Percentiles rank a stretch among this genome's conserved stretches.
phyloP scores from a whole-genome alignment of 92 coral and sea anemone genomes.

The Porites rus region DNA sequence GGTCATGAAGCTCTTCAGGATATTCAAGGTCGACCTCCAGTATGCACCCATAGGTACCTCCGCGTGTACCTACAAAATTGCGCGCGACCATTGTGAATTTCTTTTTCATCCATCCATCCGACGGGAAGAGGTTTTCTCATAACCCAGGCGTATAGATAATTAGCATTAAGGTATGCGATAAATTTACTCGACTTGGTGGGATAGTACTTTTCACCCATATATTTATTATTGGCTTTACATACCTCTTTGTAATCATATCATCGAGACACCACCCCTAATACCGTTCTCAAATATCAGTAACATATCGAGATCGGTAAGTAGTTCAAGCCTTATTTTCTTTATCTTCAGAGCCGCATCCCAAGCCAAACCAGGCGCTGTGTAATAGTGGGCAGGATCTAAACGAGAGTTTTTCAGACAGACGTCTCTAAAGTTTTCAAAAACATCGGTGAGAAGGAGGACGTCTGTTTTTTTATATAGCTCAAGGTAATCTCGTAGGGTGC shows the following conservation, averaged over 20 bases:
- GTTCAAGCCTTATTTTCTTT: constrained; percentile 20
- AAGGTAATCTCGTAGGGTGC: constrained; percentile 33
- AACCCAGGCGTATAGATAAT: constrained; percentile 46
- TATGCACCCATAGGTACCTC: constrained; percentile 23
- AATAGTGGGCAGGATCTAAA: constrained; percentile 38
- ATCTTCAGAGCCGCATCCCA: constrained; percentile 44
- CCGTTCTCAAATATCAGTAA: constrained; percentile 43
- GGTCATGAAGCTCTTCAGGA: constrained; percentile 24
- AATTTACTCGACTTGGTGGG: neutral
- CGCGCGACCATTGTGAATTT: neutral
- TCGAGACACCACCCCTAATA: constrained; percentile 44
- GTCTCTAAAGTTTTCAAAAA: constrained; percentile 9
- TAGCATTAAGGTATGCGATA: constrained; percentile 12
- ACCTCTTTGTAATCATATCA: neutral
- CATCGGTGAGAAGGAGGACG: constrained; percentile 9
- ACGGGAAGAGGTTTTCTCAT: constrained; percentile 33
- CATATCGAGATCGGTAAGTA: constrained; percentile 45
- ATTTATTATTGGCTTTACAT: constrained; percentile 25
- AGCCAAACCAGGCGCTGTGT: constrained; percentile 28
- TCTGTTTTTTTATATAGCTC: constrained; percentile 29
- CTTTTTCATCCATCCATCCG: constrained; percentile 35
- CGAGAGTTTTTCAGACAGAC: constrained; percentile 30
- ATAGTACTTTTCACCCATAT: constrained; percentile 8
- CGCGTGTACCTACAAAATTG: too few relatives aligned
- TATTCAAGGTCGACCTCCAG: constrained; percentile 43